phyloP scores from a whole-genome alignment of 2,888 invertebrate genomes.

The Leptothorax acervorum region DNA sequence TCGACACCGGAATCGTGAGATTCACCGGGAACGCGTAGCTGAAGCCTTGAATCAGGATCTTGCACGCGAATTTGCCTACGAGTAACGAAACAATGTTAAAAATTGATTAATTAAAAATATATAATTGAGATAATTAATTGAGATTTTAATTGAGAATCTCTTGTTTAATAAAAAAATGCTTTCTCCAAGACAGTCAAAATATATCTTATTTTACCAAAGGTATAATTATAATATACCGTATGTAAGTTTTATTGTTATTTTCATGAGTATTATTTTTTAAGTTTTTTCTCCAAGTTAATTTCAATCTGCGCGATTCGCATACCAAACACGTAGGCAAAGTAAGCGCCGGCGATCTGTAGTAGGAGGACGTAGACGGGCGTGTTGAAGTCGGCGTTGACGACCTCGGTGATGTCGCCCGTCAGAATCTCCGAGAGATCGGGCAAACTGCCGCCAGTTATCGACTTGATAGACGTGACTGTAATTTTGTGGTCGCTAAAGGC shows the following conservation, averaged over 20 bases:
- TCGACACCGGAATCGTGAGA: conserved; percentile 95
- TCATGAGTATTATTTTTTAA: neutral
- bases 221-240: neutral
- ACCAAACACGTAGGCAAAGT: conserved; percentile 96
- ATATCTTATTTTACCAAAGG: neutral
- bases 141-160: neutral
- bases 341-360: conserved; percentile 93
- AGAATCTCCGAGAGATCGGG: conserved; percentile 93
- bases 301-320: conserved; percentile 65
- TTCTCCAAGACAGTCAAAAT: neutral
- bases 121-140: neutral
- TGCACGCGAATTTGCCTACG: conserved; percentile 96
- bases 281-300: neutral
- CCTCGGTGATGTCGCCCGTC: conserved; percentile 89
- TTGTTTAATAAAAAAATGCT: neutral
- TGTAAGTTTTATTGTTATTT: neutral
- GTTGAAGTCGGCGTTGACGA: conserved; percentile 90
- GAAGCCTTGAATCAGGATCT: conserved; percentile 98
- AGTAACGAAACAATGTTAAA: conserved; percentile 52
- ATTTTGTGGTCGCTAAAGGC: conserved; percentile 94
- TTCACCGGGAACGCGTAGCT: conserved; percentile 98
- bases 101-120: conserved; percentile 1
- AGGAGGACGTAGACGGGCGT: conserved; percentile 92
- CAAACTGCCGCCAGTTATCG: conserved; percentile 84
- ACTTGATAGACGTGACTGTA: conserved; percentile 90